A percentile compares a stretch with the other conserved stretches of the same genome.
Conservation (phyloP, 2,113 vertebrate genomes). For the Psettodes erumei region DNA sequence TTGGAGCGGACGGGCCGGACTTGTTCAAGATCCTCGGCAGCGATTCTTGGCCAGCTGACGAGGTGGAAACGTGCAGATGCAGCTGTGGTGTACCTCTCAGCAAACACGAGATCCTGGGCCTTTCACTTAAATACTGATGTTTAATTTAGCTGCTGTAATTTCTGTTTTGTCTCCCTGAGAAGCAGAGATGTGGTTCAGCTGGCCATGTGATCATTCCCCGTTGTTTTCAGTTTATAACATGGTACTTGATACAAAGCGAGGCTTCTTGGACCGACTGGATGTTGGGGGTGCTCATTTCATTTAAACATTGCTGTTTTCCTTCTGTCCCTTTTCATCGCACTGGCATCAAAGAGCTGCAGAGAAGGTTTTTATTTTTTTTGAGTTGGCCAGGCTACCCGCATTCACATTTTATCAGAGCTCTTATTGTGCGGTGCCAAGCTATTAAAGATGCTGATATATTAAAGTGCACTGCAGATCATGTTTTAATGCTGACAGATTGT, state of each 20-base stretch:
- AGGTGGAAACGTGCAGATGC: slow-evolving; percentile 43
- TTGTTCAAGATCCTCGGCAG: slow-evolving; percentile 44
- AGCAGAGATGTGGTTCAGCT: neutral
- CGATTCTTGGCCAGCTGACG: slow-evolving; percentile 48
- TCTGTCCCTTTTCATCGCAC: neutral
- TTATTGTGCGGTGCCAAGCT: slow-evolving; percentile 22
- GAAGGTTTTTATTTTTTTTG: neutral
- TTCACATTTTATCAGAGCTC: slow-evolving; percentile 20
- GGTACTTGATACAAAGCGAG: neutral
- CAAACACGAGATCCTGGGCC: slow-evolving; percentile 17
- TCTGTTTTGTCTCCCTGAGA: neutral
- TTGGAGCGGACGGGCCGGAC: slow-evolving; percentile 55
- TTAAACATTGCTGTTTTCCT: neutral
- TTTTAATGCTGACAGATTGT: slow-evolving; percentile 49
- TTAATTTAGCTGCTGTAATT: slow-evolving; percentile 3
- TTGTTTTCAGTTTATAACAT: neutral
- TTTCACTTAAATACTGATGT: slow-evolving; percentile 13
- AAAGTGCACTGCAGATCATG: slow-evolving; percentile 37
- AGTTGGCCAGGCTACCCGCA: neutral
- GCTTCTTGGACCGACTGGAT: neutral
- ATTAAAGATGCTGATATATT: slow-evolving; percentile 51
- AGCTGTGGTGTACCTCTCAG: slow-evolving; percentile 47
- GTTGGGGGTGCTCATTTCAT: neutral
- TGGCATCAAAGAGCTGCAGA: neutral
- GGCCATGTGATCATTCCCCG: neutral